Conservation (phyloP, 2,888 invertebrate species). For the Pelosia muscerda region DNA sequence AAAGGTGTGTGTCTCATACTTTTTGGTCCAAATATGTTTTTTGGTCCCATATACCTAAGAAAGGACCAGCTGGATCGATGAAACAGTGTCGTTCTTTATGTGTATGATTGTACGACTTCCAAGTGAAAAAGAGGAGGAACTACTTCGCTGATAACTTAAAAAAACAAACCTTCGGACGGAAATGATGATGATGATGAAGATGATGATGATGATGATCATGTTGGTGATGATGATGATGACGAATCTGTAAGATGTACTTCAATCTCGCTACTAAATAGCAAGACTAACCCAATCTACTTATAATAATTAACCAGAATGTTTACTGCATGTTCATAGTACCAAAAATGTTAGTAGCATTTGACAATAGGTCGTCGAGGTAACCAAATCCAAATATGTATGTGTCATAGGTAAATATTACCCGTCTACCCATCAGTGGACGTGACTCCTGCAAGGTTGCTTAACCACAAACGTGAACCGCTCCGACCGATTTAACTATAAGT, state of each 20-base stretch:
- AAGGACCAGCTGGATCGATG: neutral
- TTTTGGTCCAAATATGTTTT: neutral
- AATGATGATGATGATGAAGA: no score
- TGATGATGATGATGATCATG: no score
- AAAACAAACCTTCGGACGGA: neutral
- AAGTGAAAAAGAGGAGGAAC: neutral
- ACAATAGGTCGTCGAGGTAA: neutral
- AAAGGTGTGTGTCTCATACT: neutral
- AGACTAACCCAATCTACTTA: neutral
- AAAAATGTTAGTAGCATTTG: neutral
- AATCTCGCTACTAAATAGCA: neutral
- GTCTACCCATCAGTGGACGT: conserved; percentile 15
- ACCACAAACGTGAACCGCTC: conserved; percentile 11
- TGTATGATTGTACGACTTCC: neutral
- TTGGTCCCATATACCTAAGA: neutral
- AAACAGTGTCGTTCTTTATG: neutral
- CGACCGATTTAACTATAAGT: conserved; percentile 14
- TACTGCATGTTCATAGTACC: neutral
- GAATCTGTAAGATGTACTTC: neutral
- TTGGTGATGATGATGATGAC: no score
- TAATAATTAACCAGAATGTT: neutral
- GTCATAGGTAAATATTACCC: conserved; percentile 3
- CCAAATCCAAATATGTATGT: neutral
- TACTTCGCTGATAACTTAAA: no score
- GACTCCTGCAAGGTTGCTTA: conserved; percentile 18